A percentile compares a stretch with the other conserved stretches of the same genome.
Conservation (phyloP, 2,888 invertebrate genomes). For the Stramonita haemastoma region DNA sequence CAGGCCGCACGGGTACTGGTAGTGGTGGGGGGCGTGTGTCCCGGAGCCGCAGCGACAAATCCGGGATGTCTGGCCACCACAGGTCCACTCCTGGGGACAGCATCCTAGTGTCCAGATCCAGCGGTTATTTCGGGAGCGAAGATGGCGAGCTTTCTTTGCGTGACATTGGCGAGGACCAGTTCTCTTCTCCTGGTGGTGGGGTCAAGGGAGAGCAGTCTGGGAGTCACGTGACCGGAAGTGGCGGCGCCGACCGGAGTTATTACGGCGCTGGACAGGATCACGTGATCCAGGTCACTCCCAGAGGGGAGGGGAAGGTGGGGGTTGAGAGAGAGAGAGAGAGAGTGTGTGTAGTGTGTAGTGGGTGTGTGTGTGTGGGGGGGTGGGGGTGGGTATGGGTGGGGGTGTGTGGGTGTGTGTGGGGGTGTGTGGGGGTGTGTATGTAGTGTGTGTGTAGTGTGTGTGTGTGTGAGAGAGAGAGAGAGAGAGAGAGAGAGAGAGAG, state of each 20-base stretch:
- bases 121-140: background rate
- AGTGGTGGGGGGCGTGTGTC: background rate
- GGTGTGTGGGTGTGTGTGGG: background rate
- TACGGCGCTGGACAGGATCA: background rate
- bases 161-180: background rate
- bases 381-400: background rate
- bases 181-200: background rate
- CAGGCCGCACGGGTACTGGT: background rate
- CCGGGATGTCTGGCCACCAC: background rate
- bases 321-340: too few species aligned
- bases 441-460: background rate
- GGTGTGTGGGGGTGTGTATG: background rate
- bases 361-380: background rate
- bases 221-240: background rate
- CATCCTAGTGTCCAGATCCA: background rate
- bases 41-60: background rate
- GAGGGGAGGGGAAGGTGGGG: background rate
- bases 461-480: too few species aligned
- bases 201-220: background rate
- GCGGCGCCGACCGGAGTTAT: background rate
- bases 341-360: conserved; percentile 7
- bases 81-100: background rate
- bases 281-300: background rate
- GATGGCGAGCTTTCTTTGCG: background rate
- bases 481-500: too few species aligned